Conservation (phyloP, 2,797 vertebrate genomes). For the Rhodeus uyekii region DNA sequence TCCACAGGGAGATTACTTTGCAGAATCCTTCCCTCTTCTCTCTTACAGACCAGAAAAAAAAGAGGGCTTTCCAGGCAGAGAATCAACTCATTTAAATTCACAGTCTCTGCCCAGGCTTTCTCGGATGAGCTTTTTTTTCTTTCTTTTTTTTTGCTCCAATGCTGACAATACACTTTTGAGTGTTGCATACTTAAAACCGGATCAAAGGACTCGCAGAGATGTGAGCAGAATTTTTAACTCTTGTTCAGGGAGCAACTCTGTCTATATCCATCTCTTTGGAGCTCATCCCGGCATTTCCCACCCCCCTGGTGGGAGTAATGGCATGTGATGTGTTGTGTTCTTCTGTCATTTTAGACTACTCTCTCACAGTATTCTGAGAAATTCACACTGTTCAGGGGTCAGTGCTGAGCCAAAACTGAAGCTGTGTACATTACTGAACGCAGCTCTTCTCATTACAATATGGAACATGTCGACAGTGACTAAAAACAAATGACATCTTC, state of each 20-base stretch:
- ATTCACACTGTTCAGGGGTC: slow-evolving; percentile 8
- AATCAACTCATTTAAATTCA: slow-evolving; percentile 77
- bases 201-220: slow-evolving; percentile 63
- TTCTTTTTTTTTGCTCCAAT: slow-evolving; percentile 64
- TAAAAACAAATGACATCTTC: not conserved
- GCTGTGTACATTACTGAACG: not conserved
- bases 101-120: slow-evolving; percentile 71
- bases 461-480: not conserved
- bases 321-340: slow-evolving; percentile 30
- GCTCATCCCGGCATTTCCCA: not conserved
- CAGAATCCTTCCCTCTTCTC: slow-evolving; percentile 16
- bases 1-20: slow-evolving; percentile 37
- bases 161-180: slow-evolving; percentile 76
- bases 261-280: slow-evolving; percentile 23
- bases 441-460: not conserved
- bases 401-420: not conserved
- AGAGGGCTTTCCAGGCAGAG: slow-evolving; percentile 32
- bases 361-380: not conserved
- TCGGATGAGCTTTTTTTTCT: slow-evolving; percentile 67
- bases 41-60: slow-evolving; percentile 21
- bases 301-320: slow-evolving; percentile 24
- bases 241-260: slow-evolving; percentile 42
- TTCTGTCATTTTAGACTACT: slow-evolving; percentile 13
- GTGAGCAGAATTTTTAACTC: slow-evolving; percentile 44
- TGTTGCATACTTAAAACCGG: slow-evolving; percentile 74